A percentile compares a stretch with the other conserved stretches of the same genome.
Evolutionary conservation across 2,888 invertebrate genomes (phyloP).

Genomic region (Mechanitis messenoides): DNA sequence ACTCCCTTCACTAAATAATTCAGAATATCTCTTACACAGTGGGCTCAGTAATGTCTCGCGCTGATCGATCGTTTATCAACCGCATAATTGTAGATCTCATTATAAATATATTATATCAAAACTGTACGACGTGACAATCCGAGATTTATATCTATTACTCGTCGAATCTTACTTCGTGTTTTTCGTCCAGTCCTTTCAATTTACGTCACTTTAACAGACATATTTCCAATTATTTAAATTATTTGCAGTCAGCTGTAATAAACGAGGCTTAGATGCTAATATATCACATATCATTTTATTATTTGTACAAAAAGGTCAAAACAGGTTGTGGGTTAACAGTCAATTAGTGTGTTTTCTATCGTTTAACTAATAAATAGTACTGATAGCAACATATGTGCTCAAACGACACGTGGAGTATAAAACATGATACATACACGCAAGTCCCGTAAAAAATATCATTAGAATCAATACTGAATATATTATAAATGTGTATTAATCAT

Average conservation of each 20-base stretch:
- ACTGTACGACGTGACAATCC: conserved; percentile 24
- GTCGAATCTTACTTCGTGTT: conserved; percentile 15
- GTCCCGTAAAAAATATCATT: too few relatives aligned
- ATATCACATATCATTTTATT: conserved; percentile 2
- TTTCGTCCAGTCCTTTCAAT: conserved; percentile 18
- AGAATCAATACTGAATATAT: too few relatives aligned
- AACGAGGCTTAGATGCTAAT: conserved; percentile 1
- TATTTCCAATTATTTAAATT: background rate
- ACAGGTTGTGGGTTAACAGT: background rate
- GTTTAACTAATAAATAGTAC: background rate
- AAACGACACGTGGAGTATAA: too few relatives aligned
- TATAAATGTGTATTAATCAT: too few relatives aligned
- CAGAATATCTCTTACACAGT: too few relatives aligned
- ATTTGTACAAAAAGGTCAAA: conserved; percentile 4
- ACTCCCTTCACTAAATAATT: too few relatives aligned
- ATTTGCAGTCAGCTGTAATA: background rate
- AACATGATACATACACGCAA: too few relatives aligned
- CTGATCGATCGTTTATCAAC: too few relatives aligned
- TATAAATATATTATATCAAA: conserved; percentile 22
- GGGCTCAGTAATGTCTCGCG: too few relatives aligned
- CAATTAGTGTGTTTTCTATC: conserved; percentile 4
- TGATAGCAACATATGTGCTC: too few relatives aligned
- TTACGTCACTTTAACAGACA: conserved; percentile 13
- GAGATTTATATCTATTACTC: conserved; percentile 26
- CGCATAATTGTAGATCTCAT: background rate